phyloP scores from a whole-genome alignment of 2,797 vertebrate species.

The Hyperoplus lanceolatus region DNA sequence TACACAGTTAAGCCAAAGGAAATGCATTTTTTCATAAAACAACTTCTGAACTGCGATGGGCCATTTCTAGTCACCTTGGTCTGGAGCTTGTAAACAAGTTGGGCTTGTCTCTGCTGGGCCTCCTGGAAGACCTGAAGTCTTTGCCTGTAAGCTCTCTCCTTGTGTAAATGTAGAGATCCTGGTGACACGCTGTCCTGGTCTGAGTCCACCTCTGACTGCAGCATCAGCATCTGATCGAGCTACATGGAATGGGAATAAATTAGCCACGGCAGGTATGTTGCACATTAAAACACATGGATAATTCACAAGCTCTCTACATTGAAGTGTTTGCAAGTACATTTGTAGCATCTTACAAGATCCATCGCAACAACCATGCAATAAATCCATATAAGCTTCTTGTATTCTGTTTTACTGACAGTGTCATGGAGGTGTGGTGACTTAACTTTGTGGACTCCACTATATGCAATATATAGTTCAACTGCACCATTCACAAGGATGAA shows the following conservation, averaged over 20 bases:
- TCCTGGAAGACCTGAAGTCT: slow-evolving; percentile 87
- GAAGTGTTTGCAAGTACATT: background rate
- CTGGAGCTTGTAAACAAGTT: slow-evolving; percentile 88
- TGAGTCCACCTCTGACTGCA: slow-evolving; percentile 73
- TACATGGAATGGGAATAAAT: slow-evolving; percentile 47
- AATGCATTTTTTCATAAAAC: background rate
- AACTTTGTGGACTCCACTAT: background rate
- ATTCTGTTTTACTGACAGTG: background rate
- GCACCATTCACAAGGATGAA: background rate
- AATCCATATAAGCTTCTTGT: background rate
- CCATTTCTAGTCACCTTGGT: slow-evolving; percentile 78
- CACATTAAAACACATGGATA: background rate
- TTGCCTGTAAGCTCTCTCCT: slow-evolving; percentile 78
- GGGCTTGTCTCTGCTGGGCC: slow-evolving; percentile 87
- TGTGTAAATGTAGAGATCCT: slow-evolving; percentile 67
- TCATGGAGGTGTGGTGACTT: background rate
- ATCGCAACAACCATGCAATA: background rate
- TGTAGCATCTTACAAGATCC: background rate
- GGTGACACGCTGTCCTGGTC: slow-evolving; percentile 73
- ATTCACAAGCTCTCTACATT: background rate
- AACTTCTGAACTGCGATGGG: background rate
- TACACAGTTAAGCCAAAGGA: background rate
- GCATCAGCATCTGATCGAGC: slow-evolving; percentile 82
- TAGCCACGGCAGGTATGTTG: background rate
- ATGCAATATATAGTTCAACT: background rate